phyloP scores from a whole-genome alignment of 2,888 invertebrate species.

The Meiosimyza platycephala region DNA sequence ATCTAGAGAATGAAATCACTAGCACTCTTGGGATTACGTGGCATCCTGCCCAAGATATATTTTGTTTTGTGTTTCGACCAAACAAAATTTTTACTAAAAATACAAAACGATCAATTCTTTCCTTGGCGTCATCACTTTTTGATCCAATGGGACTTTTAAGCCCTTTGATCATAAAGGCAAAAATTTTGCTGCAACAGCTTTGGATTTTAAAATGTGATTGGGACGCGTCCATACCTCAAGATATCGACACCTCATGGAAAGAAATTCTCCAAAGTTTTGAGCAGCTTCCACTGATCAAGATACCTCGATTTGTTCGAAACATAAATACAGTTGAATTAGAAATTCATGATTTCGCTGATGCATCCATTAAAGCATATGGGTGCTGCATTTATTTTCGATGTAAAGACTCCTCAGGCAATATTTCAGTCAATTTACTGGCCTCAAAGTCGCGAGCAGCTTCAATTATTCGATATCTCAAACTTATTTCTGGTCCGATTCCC shows the following conservation, averaged over 20 bases:
- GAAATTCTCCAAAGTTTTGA: conserved; percentile 6
- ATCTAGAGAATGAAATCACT: neutral
- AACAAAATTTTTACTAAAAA: neutral
- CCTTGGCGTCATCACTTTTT: no score
- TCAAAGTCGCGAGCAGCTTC: neutral
- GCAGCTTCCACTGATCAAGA: neutral
- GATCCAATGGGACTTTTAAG: conserved; percentile 31
- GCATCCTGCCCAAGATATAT: conserved; percentile 22
- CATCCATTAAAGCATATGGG: neutral
- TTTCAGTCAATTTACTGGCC: conserved; percentile 8
- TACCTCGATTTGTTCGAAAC: neutral
- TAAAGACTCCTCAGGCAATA: conserved; percentile 1
- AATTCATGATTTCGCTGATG: neutral
- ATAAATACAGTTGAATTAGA: neutral
- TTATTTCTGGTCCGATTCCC: no score
- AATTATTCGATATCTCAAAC: no score
- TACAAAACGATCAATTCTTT: conserved; percentile 29
- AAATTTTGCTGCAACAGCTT: conserved; percentile 31
- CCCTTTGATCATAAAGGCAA: conserved; percentile 27
- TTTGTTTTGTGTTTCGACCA: conserved; percentile 24
- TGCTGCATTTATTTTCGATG: neutral
- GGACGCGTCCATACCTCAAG: conserved; percentile 34
- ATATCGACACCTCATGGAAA: conserved; percentile 23
- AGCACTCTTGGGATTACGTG: conserved; percentile 31
- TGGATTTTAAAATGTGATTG: conserved; percentile 31